Evolutionary conservation across 2,113 vertebrate genomes (phyloP), one percentile per base, ranked within the genome.

Genomic region (Turdus rufiventris): DNA sequence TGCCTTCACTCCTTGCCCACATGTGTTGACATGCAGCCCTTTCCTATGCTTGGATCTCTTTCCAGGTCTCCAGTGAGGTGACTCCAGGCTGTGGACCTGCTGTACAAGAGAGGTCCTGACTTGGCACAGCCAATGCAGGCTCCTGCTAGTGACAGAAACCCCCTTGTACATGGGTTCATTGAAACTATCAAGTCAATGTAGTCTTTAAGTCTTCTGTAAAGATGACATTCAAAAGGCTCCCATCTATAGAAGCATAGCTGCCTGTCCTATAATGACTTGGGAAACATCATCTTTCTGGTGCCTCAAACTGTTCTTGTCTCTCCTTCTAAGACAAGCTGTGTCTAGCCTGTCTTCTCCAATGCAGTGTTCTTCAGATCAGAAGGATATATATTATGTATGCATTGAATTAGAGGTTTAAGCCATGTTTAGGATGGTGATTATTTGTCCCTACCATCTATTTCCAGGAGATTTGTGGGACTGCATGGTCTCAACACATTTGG

Each of bases 331-430:
- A 62, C 24, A 84, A 78, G 48, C 5, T 77, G 6, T 88, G 34
- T 67, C 72, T 66, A 62, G 29, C 18, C 47, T 92, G 75, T 86
- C 72, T 89, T 89, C 40, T 61, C 76, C 42, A 60, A 56, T 31
- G 31, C 23, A 84, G 26, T n/a, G 12, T 56, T 66, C 60, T 63
- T 88, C 60, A 78, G 65, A 61, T 71, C 73, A 65, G 53, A 71
- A 84, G 36, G 58, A 68, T 31, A 50, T 74, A 17, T 60, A 87
- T 89, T 50, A 90, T 72, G 77, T 50, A 89, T 89, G 76, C 70
- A 61, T 47, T 72, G 73, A 89, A 84, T 84, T 75, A 91, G 29
- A 92, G 34, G 65, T 74, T 91, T 87, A 97, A 89, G 24, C 25
- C 61, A 63, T 10, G 5, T 68, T 73, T 81, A 57, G 29, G 28